phyloP scores from a whole-genome alignment of 2,888 invertebrate species.

The Erannis defoliaria region DNA sequence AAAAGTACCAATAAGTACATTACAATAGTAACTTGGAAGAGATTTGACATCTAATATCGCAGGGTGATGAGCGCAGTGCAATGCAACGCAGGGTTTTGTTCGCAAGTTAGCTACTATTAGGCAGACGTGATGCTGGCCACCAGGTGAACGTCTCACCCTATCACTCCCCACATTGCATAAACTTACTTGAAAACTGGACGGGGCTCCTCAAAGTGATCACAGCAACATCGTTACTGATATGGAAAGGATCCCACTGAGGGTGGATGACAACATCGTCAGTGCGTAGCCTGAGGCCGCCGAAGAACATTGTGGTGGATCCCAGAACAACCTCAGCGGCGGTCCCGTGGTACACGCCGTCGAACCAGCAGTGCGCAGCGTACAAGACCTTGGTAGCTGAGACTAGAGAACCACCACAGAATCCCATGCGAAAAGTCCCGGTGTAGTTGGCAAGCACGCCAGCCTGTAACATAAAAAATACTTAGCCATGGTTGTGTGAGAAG shows the following conservation, averaged over 20 bases:
- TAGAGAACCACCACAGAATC: constrained; percentile 59
- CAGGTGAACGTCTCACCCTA: too few species aligned
- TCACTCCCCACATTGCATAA: neutral
- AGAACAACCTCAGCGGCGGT: constrained; percentile 55
- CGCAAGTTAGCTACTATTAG: neutral
- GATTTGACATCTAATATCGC: too few species aligned
- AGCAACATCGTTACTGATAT: constrained; percentile 57
- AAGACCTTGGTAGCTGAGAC: constrained; percentile 44
- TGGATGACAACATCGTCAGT: constrained; percentile 53
- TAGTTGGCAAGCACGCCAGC: constrained; percentile 46
- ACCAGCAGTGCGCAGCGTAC: constrained; percentile 59
- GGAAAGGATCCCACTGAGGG: constrained; percentile 49
- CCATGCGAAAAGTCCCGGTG: constrained; percentile 17
- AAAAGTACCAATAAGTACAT: too few species aligned
- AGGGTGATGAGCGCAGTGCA: too few species aligned
- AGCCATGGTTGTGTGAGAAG: too few species aligned
- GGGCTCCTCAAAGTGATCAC: constrained; percentile 45
- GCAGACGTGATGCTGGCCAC: too few species aligned
- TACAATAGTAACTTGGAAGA: too few species aligned
- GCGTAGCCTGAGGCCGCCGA: constrained; percentile 53
- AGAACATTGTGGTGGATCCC: constrained; percentile 56
- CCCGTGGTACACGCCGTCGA: constrained; percentile 56
- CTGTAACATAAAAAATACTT: too few species aligned
- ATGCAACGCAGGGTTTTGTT: too few species aligned
- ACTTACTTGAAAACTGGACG: constrained; percentile 47